Percentiles rank a stretch among this genome's conserved stretches.
Conservation (phyloP, 2,797 vertebrate species). For the Acanthopagrus latus region DNA sequence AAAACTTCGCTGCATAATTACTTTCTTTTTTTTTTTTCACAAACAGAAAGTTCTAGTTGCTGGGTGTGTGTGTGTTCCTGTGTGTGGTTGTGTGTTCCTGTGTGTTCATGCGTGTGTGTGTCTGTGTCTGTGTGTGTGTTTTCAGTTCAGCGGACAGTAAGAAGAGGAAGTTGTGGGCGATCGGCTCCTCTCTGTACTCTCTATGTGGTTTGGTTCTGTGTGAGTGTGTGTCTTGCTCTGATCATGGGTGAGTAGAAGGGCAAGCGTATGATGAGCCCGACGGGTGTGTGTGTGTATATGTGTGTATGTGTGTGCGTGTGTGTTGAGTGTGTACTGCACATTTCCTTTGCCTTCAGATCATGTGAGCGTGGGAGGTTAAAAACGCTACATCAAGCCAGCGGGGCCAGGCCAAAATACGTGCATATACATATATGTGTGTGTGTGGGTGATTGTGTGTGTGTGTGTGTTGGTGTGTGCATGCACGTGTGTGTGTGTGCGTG, state of each 20-base stretch:
- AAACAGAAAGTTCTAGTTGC: slow-evolving; percentile 22
- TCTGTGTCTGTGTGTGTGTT: slow-evolving; percentile 49
- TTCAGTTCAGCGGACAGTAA: slow-evolving; percentile 67
- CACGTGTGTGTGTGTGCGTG: slow-evolving; percentile 30
- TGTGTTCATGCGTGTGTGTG: slow-evolving; percentile 13
- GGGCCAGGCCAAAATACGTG: slow-evolving; percentile 48
- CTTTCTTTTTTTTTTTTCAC: slow-evolving; percentile 5
- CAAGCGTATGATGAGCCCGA: slow-evolving; percentile 64
- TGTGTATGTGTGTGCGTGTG: slow-evolving; percentile 36
- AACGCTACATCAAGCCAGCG: slow-evolving; percentile 72
- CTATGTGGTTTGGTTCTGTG: slow-evolving; percentile 75
- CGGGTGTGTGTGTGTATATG: background rate
- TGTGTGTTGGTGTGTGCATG: slow-evolving; percentile 34
- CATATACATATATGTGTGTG: background rate
- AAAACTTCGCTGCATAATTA: slow-evolving; percentile 55
- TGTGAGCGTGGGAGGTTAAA: slow-evolving; percentile 74
- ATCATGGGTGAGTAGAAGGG: slow-evolving; percentile 79
- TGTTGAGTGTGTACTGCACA: slow-evolving; percentile 36
- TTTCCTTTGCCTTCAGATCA: slow-evolving; percentile 69
- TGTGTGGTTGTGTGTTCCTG: slow-evolving; percentile 2
- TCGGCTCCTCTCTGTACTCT: slow-evolving; percentile 73
- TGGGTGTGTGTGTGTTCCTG: slow-evolving; percentile 4
- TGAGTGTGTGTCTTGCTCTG: slow-evolving; percentile 72
- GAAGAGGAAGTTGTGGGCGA: slow-evolving; percentile 79
- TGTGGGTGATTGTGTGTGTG: slow-evolving; percentile 16